Conservation (phyloP, 2,888 invertebrate genomes). For the Dasysyrphus albostriatus region DNA sequence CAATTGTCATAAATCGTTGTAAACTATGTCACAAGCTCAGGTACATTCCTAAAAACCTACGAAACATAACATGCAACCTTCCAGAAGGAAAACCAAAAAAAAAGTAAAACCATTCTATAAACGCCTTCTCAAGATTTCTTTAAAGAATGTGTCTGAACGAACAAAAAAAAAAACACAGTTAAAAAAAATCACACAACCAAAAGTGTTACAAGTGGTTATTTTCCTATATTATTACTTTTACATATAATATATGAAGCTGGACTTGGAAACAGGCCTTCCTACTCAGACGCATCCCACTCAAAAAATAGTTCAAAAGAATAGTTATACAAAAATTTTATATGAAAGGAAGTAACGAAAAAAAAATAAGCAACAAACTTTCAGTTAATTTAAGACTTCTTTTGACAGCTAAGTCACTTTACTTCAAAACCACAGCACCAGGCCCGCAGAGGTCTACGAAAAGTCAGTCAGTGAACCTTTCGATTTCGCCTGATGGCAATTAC, state of each 20-base stretch:
- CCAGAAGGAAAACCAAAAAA: conserved; percentile 22
- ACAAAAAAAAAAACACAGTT: not conserved
- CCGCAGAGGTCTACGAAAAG: not conserved
- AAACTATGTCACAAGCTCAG: conserved; percentile 64
- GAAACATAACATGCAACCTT: conserved; percentile 41
- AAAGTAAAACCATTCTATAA: conserved; percentile 24
- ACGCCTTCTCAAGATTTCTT: conserved; percentile 27
- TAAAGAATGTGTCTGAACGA: conserved; percentile 16
- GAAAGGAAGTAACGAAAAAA: not conserved
- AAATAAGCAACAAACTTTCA: conserved; percentile 15
- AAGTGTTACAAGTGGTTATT: conserved; percentile 66
- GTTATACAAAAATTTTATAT: conserved; percentile 7
- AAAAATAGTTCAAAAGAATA: conserved; percentile 18
- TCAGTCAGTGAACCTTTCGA: conserved; percentile 60
- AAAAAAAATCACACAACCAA: conserved; percentile 20
- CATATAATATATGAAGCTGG: conserved; percentile 18
- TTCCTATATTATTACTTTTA: not conserved
- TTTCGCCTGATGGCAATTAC: conserved; percentile 56
- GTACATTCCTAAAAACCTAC: conserved; percentile 55
- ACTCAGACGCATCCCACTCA: conserved; percentile 60
- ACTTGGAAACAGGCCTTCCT: conserved; percentile 49
- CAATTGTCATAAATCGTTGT: conserved; percentile 51
- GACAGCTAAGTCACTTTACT: conserved; percentile 7
- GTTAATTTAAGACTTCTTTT: conserved; percentile 51
- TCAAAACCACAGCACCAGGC: not conserved